Percentiles rank a stretch among this genome's conserved stretches.
These are phyloP conservation scores for Muntiacus reevesi DNA, from an alignment of 2,113 vertebrate genomes.

Conservation along the genomic window DNA sequence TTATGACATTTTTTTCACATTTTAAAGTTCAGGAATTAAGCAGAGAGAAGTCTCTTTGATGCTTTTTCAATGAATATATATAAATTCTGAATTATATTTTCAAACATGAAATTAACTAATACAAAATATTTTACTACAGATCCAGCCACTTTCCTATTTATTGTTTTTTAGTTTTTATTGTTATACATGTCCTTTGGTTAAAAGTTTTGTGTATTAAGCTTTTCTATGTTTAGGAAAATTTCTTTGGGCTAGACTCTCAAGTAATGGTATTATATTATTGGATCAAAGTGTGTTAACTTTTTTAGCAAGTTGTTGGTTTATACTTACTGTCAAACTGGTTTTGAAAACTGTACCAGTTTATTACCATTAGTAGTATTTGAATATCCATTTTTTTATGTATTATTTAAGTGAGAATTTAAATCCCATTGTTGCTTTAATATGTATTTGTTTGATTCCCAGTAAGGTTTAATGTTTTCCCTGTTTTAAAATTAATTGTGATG, in stretches of 20 bases:
- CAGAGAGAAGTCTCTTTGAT: background rate
- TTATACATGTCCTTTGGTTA: background rate
- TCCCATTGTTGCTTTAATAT: background rate
- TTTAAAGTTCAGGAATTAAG: background rate
- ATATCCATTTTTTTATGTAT: background rate
- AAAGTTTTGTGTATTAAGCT: background rate
- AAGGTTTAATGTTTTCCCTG: background rate
- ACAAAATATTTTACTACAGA: background rate
- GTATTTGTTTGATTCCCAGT: background rate
- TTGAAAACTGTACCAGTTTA: background rate
- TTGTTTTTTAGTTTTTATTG: background rate
- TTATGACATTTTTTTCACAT: background rate
- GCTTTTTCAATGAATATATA: background rate
- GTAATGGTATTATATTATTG: background rate
- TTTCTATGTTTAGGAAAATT: conserved; percentile 1
- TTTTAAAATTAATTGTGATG: conserved; percentile 3
- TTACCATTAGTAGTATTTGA: background rate
- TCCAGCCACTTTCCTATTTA: background rate
- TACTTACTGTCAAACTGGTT: background rate
- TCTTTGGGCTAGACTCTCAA: background rate
- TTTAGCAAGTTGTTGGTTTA: background rate
- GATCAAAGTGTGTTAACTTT: background rate
- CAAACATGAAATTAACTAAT: background rate
- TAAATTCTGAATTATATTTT: conserved; percentile 10
- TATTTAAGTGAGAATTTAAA: conserved; percentile 2